Conservation (phyloP, 2,797 vertebrate species). For the Notamacropus eugenii region DNA sequence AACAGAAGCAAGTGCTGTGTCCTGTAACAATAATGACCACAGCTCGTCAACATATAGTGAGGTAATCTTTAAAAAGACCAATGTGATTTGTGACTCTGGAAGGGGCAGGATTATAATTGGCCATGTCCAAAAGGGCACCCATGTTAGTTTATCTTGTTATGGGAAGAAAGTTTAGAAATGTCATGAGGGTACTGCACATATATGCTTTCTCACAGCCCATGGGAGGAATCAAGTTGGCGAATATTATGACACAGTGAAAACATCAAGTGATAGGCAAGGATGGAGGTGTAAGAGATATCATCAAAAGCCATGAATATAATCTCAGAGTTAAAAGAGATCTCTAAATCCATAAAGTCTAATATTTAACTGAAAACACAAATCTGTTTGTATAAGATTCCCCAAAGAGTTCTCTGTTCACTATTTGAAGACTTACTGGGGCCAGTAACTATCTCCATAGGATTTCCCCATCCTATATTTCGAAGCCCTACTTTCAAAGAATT, state of each 20-base stretch:
- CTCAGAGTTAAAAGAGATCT: neutral
- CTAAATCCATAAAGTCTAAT: neutral
- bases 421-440: neutral
- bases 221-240: neutral
- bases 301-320: neutral
- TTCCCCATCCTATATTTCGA: neutral
- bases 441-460: neutral
- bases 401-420: neutral
- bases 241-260: neutral
- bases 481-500: neutral
- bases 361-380: neutral
- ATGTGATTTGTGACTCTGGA: neutral
- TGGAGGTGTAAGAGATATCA: neutral
- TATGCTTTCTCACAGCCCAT: neutral
- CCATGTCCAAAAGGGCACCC: neutral
- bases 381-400: neutral
- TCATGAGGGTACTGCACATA: neutral
- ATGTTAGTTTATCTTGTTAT: neutral
- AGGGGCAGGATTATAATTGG: neutral
- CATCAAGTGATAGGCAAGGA: neutral
- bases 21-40: constrained; percentile 55
- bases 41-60: neutral
- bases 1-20: constrained; percentile 44
- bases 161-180: neutral
- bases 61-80: neutral